Base-by-base conservation (phyloP, 2,888 invertebrate genomes). In the Phymatocera aterrima region DNA sequence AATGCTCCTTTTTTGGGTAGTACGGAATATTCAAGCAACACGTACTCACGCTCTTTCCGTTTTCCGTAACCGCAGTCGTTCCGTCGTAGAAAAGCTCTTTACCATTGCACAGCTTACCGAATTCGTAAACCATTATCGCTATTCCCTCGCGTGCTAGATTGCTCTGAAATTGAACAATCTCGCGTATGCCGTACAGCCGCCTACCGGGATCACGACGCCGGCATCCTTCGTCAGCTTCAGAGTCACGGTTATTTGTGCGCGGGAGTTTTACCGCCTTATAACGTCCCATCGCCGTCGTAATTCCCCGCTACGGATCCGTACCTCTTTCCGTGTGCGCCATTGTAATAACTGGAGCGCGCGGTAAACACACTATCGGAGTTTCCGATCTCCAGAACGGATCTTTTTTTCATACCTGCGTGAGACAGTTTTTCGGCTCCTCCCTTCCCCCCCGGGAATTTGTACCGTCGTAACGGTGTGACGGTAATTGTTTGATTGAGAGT, bases 291-390 rank as follows among this genome's bases (percentile, higher is more conserved):
- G 2, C 4, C 43, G 21, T 0, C 68, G 77, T 12, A 78, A 43
- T 3, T n/a, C n/a, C 12, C 77, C 78, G 12, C 46, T 43, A 3
- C 79, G 70, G n/a, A 77, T n/a, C n/a, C 18, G 65, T 40, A 24
- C 61, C 78, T 3, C 68, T 40, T 10, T 60, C 28, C 3, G 78
- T 61, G 37, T 80, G 70, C 3, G 43, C 78, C 2, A 12, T 34
- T 5, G 74, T 65, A 1, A 74, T 12, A 1, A 80, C 78, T 2
- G 78, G 40, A 0, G 80, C 64, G 1, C 80, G 51, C 6, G 79
- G 79, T 5, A 78, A 37, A 78, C 79, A 80, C 8, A 80, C 74
- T 79, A 51, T 80, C 80, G 0, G 8, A 61, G 28, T 80, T 79
- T 4, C 3, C 3, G 1, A 80, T 74, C 3, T 10, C 54, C 18